Evolutionary conservation across 2,113 vertebrate genomes (phyloP), one percentile per base, ranked within the genome.

Genomic region (Pelmatolapia mariae): DNA sequence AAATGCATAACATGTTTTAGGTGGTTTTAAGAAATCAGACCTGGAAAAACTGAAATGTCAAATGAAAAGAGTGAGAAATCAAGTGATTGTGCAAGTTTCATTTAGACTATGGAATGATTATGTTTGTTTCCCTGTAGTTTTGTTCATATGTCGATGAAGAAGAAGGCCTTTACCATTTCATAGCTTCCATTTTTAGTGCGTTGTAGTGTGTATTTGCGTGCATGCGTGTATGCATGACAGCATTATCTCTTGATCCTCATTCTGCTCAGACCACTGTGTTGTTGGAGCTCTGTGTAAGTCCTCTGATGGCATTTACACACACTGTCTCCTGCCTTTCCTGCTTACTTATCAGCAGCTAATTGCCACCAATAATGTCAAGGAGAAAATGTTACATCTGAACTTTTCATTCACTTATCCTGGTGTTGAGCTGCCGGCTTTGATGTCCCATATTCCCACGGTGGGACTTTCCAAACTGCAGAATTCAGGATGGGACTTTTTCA

Each of bases 311-410:
- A 84, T 94, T 92, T 87, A 68, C 93, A 89, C 87, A 68, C 87
- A 79, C 87, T 81, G 92, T 95, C 93, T 95, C 88, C 91, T 89
- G 90, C 87, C 87, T 93, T 95, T 96, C 95, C 95, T 95, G 94
- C 50, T 79, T 71, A 87, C 89, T 94, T 93, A 94, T 90, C 94
- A 93, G 95, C 87, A 68, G 85, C 90, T 95, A 96, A 96, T 96
- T 93, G 94, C 86, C 91, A 93, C 86, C 90, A 94, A 90, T 93
- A 91, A 95, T 87, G 91, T 89, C 12, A 29, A 86, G 80, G 88
- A 94, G 93, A 90, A 95, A 63, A 80, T 26, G 50, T 61, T 88
- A 71, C 82, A 91, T 94, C 91, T 93, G 80, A 93, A 89, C 83
- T 22, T 87, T 86, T 92, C 94, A 94, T 95, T 93, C 87, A 92